Conservation (phyloP, 2,113 vertebrate genomes). For the Barnardius zonarius region DNA sequence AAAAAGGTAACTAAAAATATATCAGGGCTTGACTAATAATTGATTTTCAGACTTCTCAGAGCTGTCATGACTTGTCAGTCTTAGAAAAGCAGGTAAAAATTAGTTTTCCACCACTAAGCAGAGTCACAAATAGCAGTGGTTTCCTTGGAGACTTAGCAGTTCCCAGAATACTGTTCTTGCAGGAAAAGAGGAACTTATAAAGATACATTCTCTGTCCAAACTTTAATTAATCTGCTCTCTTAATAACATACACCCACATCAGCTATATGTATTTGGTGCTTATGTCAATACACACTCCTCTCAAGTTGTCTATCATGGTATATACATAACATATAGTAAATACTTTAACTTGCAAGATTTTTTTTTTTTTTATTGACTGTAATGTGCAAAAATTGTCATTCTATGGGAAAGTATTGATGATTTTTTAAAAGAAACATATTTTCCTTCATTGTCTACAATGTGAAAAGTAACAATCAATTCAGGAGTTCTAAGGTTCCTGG, state of each 20-base stretch:
- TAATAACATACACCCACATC: neutral
- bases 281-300: neutral
- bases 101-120: constrained; percentile 65
- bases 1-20: constrained; percentile 72
- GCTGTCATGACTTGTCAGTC: constrained; percentile 77
- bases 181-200: constrained; percentile 3
- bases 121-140: constrained; percentile 74
- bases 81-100: constrained; percentile 75
- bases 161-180: constrained; percentile 17
- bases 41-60: constrained; percentile 67
- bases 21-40: constrained; percentile 71
- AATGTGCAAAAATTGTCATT: neutral
- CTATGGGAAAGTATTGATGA: neutral
- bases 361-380: neutral
- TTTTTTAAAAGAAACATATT: neutral
- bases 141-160: constrained; percentile 73
- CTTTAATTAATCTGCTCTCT: constrained; percentile 7
- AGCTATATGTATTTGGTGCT: neutral
- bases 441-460: neutral
- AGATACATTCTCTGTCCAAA: constrained; percentile 1
- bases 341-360: neutral
- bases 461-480: neutral
- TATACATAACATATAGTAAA: neutral
- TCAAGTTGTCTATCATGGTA: neutral
- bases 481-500: neutral